These are phyloP conservation scores for Gorsachius magnificus DNA, from an alignment of 2,797 vertebrate genomes.

Conservation along the genomic window DNA sequence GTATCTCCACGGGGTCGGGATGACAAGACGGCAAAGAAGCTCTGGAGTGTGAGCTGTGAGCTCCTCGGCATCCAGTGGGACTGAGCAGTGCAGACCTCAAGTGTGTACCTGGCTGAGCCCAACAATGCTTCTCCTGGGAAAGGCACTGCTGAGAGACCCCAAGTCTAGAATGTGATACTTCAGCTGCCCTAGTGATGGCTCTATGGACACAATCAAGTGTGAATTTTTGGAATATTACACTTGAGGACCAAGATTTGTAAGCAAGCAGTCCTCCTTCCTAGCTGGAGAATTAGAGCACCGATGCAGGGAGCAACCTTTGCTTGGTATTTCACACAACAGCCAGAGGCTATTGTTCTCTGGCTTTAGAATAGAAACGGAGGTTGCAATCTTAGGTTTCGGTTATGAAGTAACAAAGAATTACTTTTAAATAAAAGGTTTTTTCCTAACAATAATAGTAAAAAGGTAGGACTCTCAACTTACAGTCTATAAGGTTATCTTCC, in stretches of 20 bases:
- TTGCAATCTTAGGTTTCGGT: conserved; percentile 1
- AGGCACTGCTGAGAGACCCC: neutral
- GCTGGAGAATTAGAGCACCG: neutral
- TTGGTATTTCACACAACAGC: neutral
- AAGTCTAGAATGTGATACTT: neutral
- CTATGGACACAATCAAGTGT: neutral
- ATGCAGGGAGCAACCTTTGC: neutral
- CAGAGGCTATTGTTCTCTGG: neutral
- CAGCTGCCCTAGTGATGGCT: neutral
- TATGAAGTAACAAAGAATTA: neutral
- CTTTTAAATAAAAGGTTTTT: neutral
- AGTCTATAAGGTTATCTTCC: neutral
- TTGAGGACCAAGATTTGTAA: neutral
- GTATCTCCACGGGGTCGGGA: conserved; percentile 87
- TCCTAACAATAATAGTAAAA: neutral
- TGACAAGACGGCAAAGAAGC: conserved; percentile 82
- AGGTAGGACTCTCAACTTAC: neutral
- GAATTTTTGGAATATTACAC: neutral
- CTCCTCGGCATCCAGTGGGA: conserved; percentile 88
- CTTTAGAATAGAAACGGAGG: neutral
- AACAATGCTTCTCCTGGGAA: neutral
- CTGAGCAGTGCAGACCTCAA: conserved; percentile 64
- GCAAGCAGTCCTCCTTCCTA: neutral
- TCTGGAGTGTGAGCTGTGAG: conserved; percentile 91
- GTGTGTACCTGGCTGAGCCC: neutral